Evolutionary conservation across 1,140 invertebrate genomes (phyloP).

Genomic region (Nymphalis io): DNA sequence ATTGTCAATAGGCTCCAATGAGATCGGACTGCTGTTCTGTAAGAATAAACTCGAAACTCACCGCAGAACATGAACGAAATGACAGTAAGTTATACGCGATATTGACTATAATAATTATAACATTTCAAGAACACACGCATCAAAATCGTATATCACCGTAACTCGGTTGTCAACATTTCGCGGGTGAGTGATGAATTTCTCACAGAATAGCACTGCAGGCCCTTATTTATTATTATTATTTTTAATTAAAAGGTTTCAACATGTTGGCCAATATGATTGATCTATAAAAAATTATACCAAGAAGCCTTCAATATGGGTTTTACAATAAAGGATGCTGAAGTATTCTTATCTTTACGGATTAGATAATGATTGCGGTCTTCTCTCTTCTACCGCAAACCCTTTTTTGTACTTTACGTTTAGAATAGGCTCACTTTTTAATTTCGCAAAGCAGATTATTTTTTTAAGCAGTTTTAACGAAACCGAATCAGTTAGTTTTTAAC

Average conservation of each 20-base stretch:
- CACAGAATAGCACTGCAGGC: too few species aligned
- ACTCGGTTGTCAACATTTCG: too few species aligned
- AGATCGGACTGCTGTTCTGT: too few species aligned
- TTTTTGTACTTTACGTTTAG: constrained; percentile 39
- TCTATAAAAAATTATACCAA: not conserved
- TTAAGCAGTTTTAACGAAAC: too few species aligned
- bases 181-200: too few species aligned
- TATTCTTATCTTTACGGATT: constrained; percentile 55
- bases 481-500: constrained; percentile 63
- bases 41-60: too few species aligned
- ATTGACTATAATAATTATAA: too few species aligned
- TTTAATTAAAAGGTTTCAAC: not conserved
- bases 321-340: constrained; percentile 42
- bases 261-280: not conserved
- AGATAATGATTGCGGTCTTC: constrained; percentile 69
- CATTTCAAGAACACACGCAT: too few species aligned
- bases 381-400: constrained; percentile 51
- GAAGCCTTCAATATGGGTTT: constrained; percentile 42
- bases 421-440: constrained; percentile 45
- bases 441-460: constrained; percentile 75
- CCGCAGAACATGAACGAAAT: too few species aligned
- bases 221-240: not conserved
- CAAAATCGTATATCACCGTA: too few species aligned
- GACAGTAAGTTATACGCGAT: too few species aligned
- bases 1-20: not conserved